Conservation (phyloP, 2,113 vertebrate species). For the Pitta sordida region DNA sequence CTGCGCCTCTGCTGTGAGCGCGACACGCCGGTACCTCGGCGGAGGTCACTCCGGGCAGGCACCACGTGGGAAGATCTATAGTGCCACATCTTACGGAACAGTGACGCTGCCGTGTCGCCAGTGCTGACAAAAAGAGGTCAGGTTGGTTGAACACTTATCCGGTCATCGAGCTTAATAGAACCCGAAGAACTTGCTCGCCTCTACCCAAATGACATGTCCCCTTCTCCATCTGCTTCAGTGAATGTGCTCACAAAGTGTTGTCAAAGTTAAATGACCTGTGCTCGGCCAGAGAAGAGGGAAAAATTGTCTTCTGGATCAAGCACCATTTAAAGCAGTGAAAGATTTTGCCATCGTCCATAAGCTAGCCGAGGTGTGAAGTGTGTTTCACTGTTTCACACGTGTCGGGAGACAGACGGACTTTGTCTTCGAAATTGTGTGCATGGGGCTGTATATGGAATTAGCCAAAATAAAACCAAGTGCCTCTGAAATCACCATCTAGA, state of each 20-base stretch:
- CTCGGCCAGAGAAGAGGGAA: rapidly evolving
- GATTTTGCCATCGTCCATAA: rapidly evolving
- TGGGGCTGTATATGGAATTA: rapidly evolving
- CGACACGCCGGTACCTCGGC: background rate
- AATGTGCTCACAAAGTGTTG: rapidly evolving
- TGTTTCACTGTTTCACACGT: too few species aligned
- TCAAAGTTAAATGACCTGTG: rapidly evolving
- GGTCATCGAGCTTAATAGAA: too few species aligned
- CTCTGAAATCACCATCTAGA: rapidly evolving
- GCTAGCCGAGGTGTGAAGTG: rapidly evolving
- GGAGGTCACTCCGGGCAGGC: too few species aligned
- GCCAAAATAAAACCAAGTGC: too few species aligned
- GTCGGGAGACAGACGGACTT: background rate
- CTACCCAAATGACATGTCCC: rapidly evolving
- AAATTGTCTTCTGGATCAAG: background rate
- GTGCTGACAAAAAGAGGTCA: too few species aligned
- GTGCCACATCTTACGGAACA: rapidly evolving
- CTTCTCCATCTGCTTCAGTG: rapidly evolving
- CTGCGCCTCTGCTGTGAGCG: background rate
- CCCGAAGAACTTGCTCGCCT: rapidly evolving
- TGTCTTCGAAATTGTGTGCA: rapidly evolving
- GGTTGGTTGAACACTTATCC: too few species aligned
- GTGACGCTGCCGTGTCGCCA: rapidly evolving
- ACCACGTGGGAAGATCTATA: rapidly evolving
- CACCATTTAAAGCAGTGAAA: rapidly evolving